Evolutionary conservation across 2,888 invertebrate species (phyloP).

Genomic region (Mimas tiliae): DNA sequence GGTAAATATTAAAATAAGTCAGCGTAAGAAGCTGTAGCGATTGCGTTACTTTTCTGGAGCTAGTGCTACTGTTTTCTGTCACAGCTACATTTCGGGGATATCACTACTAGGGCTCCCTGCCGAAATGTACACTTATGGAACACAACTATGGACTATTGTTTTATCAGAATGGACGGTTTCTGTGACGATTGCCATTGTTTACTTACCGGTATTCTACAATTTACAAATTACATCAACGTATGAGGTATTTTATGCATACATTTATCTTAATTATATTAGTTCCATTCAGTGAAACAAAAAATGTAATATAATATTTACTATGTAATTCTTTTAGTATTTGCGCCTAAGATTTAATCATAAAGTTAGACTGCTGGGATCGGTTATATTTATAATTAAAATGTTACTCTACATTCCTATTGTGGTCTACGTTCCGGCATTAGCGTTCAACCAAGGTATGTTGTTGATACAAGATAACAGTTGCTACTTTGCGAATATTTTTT

Average conservation of each 20-base stretch:
- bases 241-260: constrained; percentile 80
- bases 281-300: not conserved
- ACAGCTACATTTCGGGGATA: constrained; percentile 90
- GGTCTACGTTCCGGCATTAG: constrained; percentile 94
- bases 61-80: constrained; percentile 43
- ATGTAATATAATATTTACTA: constrained; percentile 44
- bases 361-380: constrained; percentile 88
- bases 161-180: constrained; percentile 87
- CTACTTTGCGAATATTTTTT: constrained; percentile 3
- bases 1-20: constrained; percentile 71
- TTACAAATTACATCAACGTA: constrained; percentile 90
- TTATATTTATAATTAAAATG: constrained; percentile 90
- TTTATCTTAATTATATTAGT: not conserved
- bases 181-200: constrained; percentile 86
- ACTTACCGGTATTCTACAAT: constrained; percentile 90
- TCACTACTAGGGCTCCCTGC: constrained; percentile 89
- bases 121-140: constrained; percentile 91
- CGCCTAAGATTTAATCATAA: constrained; percentile 87
- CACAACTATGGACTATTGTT: constrained; percentile 88
- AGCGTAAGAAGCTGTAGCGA: not conserved
- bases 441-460: constrained; percentile 90
- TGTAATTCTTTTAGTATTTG: constrained; percentile 85
- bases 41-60: constrained; percentile 20
- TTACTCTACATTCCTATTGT: constrained; percentile 92
- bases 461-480: not conserved